phyloP scores from a whole-genome alignment of 2,797 vertebrate species.

The Poecilia velifera region DNA sequence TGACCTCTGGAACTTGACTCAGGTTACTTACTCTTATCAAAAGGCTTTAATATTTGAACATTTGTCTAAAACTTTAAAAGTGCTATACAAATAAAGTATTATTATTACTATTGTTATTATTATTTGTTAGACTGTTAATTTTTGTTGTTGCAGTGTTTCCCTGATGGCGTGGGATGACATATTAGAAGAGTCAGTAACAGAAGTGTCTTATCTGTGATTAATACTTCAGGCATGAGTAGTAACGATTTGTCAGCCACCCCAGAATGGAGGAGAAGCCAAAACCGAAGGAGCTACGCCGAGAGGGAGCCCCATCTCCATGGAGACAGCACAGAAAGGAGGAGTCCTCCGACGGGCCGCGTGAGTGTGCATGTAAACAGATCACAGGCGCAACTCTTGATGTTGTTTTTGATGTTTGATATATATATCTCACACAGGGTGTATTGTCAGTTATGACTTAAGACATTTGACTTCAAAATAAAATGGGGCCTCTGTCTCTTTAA shows the following conservation, averaged over 20 bases:
- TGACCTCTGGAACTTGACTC: no score
- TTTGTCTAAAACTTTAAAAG: no score
- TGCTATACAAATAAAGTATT: no score
- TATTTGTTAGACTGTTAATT: no score
- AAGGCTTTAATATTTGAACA: no score
- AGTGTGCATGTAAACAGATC: constrained; percentile 27
- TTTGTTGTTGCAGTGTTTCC: neutral
- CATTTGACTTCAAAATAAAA: no score
- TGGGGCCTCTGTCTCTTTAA: no score
- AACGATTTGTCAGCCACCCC: constrained; percentile 36
- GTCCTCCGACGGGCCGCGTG: constrained; percentile 68
- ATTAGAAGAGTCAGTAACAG: neutral
- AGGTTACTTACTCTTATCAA: no score
- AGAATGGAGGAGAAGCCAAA: constrained; percentile 74
- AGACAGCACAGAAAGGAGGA: constrained; percentile 67
- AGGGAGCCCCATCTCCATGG: constrained; percentile 74
- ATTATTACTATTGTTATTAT: no score
- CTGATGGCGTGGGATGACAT: neutral
- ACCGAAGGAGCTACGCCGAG: constrained; percentile 81
- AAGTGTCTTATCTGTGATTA: neutral
- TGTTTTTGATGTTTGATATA: neutral
- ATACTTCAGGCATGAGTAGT: constrained; percentile 53
- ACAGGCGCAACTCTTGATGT: neutral
- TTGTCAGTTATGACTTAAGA: no score
- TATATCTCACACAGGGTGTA: no score